phyloP scores from a whole-genome alignment of 2,888 invertebrate genomes.

The Selenia dentaria region DNA sequence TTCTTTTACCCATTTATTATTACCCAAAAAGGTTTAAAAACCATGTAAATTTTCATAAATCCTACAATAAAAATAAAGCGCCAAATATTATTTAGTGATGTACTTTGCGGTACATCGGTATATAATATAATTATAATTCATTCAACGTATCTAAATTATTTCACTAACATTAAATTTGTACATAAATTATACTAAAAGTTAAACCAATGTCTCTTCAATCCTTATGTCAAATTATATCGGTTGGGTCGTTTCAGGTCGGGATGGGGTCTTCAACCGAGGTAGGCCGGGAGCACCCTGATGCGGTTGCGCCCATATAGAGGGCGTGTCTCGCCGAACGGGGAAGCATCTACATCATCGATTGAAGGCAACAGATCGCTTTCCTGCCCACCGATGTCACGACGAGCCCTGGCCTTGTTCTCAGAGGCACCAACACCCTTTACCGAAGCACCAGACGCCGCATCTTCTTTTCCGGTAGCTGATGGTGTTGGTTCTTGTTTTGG shows the following conservation, averaged over 20 bases:
- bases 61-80: constrained; percentile 1
- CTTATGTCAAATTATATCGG: constrained; percentile 5
- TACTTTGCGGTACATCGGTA: constrained; percentile 10
- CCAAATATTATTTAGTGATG: no score
- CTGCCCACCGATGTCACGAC: constrained; percentile 62
- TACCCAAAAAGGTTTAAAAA: no score
- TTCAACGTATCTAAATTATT: neutral
- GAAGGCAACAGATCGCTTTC: constrained; percentile 72
- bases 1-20: no score
- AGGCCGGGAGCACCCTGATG: constrained; percentile 73
- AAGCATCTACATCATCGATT: constrained; percentile 56
- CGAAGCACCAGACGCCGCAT: constrained; percentile 74
- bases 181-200: constrained; percentile 22
- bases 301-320: constrained; percentile 64
- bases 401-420: constrained; percentile 51
- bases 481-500: constrained; percentile 70
- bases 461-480: constrained; percentile 73
- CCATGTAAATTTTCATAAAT: no score
- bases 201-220: constrained; percentile 30
- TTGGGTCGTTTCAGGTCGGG: neutral
- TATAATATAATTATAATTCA: neutral
- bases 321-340: constrained; percentile 64
- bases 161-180: constrained; percentile 9
- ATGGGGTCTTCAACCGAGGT: constrained; percentile 57
- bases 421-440: constrained; percentile 64